Percentiles rank a stretch among this genome's conserved stretches.
These are phyloP conservation scores for Bombus polaris DNA, from an alignment of 1,140 invertebrate genomes.

Conservation along the genomic window DNA sequence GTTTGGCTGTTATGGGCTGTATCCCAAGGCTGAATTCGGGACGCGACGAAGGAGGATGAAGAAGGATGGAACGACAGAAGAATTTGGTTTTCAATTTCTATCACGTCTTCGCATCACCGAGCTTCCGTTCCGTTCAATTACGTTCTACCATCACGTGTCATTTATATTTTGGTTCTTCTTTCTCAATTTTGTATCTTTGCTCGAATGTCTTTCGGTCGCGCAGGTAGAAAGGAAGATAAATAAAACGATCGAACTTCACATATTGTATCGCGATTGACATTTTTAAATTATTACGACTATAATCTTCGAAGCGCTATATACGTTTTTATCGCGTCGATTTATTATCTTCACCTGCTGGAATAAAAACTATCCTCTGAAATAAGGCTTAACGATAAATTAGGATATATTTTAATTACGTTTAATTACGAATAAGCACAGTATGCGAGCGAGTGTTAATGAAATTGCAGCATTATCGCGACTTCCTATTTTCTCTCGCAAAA, in stretches of 20 bases:
- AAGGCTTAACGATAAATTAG: conserved; percentile 17
- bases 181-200: neutral
- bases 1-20: neutral
- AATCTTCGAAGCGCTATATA: neutral
- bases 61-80: neutral
- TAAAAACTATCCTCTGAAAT: neutral
- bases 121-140: conserved; percentile 20
- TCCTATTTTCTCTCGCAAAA: too few species aligned
- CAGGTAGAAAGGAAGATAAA: neutral
- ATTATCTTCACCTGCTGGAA: neutral
- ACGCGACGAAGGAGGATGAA: neutral
- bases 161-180: too few species aligned
- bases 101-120: conserved; percentile 62
- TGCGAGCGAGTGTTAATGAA: neutral
- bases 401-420: conserved; percentile 1
- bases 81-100: conserved; percentile 69
- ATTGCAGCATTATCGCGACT: neutral
- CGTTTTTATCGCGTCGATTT: neutral
- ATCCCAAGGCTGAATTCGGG: neutral
- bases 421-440: too few species aligned
- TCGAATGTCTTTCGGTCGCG: neutral
- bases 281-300: conserved; percentile 1
- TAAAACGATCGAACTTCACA: neutral
- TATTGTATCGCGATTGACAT: neutral
- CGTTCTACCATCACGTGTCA: neutral